phyloP scores from a whole-genome alignment of 2,797 vertebrate genomes.

The Synaphobranchus kaupii region DNA sequence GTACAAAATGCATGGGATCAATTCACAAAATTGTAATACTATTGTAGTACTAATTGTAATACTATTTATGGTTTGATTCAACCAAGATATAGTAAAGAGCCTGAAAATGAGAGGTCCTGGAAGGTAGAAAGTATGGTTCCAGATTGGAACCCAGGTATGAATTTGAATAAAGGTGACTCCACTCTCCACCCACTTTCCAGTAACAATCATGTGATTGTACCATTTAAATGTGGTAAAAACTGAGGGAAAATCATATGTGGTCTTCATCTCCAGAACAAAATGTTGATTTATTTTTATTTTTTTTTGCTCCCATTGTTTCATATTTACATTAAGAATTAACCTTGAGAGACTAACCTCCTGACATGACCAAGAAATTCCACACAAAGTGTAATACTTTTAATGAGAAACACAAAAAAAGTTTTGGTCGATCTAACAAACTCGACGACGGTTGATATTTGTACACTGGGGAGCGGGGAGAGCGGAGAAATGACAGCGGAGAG shows the following conservation, averaged over 20 bases:
- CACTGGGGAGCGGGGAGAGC: background rate
- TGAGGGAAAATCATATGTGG: no score
- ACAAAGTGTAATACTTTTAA: background rate
- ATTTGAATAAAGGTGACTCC: background rate
- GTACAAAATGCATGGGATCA: background rate
- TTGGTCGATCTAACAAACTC: background rate
- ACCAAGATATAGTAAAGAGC: background rate
- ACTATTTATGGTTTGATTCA: background rate
- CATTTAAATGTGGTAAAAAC: no score
- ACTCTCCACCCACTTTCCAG: background rate
- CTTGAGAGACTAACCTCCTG: background rate
- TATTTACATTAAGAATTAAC: background rate
- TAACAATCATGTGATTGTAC: background rate
- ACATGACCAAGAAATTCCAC: background rate
- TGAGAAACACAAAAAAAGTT: background rate
- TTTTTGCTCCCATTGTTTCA: background rate
- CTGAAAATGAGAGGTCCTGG: background rate
- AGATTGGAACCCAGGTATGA: background rate
- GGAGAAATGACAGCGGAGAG: constrained; percentile 52
- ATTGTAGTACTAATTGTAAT: background rate
- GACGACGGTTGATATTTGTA: background rate
- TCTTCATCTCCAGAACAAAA: background rate
- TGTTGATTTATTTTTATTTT: no score
- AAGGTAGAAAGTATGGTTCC: background rate
- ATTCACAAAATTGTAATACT: background rate